Evolutionary conservation across 2,113 vertebrate genomes (phyloP).

Genomic region (Proteles cristata): DNA sequence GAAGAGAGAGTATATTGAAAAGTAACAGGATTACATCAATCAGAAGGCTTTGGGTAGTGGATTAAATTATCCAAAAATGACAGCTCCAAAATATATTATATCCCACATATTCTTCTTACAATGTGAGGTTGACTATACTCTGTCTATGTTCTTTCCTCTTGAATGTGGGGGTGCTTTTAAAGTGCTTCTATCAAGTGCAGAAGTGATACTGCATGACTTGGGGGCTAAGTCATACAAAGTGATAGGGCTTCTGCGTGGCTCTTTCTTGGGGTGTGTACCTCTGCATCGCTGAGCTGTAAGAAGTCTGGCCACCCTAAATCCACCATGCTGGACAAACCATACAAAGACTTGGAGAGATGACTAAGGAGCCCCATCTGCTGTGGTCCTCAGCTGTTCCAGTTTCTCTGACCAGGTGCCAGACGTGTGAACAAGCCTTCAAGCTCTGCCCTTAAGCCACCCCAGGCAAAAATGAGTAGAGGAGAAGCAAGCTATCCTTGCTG

Average conservation of each 20-base stretch:
- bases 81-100: background rate
- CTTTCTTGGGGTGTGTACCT: background rate
- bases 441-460: background rate
- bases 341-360: background rate
- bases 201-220: background rate
- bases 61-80: conserved; percentile 12
- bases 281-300: background rate
- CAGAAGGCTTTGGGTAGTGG: background rate
- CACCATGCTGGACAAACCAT: background rate
- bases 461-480: background rate
- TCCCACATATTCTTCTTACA: background rate
- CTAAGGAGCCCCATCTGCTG: background rate
- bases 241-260: background rate
- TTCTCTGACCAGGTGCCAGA: background rate
- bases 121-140: background rate
- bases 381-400: background rate
- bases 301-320: background rate
- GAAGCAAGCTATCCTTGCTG: background rate
- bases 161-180: background rate
- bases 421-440: background rate
- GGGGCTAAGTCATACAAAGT: background rate
- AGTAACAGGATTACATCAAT: background rate
- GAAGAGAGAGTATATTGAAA: conserved; percentile 25
- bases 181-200: background rate
- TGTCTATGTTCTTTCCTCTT: background rate